Evolutionary conservation across 2,888 invertebrate species (phyloP).

Genomic region (Operophtera brumata): DNA sequence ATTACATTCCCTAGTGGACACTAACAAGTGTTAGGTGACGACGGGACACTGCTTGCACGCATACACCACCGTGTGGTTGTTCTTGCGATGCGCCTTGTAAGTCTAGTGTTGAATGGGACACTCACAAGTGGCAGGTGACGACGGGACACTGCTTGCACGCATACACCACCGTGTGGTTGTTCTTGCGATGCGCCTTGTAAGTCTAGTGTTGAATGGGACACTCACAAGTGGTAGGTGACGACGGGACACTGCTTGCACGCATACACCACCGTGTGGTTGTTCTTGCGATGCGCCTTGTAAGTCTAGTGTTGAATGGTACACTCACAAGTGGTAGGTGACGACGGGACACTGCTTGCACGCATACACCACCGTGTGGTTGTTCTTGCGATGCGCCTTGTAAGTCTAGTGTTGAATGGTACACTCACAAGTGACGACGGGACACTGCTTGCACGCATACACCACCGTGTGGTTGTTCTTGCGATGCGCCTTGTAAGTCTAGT

Average conservation of each 20-base stretch:
- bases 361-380: constrained; percentile 6
- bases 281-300: constrained; percentile 10
- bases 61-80: constrained; percentile 20
- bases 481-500: background rate
- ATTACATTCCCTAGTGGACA: no score
- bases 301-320: background rate
- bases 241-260: constrained; percentile 16
- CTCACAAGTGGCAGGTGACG: constrained; percentile 23
- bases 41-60: constrained; percentile 17
- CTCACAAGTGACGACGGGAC: constrained; percentile 20
- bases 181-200: constrained; percentile 16
- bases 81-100: constrained; percentile 10
- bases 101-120: background rate
- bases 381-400: background rate
- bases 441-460: constrained; percentile 15
- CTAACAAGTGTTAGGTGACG: constrained; percentile 23
- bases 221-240: no score
- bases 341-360: constrained; percentile 17
- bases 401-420: background rate
- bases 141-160: constrained; percentile 17
- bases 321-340: constrained; percentile 23
- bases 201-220: constrained; percentile 1
- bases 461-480: constrained; percentile 21
- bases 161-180: constrained; percentile 20
- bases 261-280: constrained; percentile 20